Percentiles rank a stretch among this genome's conserved stretches.
Conservation (phyloP, 2,888 invertebrate species). For the Eumerus sabulonum region DNA sequence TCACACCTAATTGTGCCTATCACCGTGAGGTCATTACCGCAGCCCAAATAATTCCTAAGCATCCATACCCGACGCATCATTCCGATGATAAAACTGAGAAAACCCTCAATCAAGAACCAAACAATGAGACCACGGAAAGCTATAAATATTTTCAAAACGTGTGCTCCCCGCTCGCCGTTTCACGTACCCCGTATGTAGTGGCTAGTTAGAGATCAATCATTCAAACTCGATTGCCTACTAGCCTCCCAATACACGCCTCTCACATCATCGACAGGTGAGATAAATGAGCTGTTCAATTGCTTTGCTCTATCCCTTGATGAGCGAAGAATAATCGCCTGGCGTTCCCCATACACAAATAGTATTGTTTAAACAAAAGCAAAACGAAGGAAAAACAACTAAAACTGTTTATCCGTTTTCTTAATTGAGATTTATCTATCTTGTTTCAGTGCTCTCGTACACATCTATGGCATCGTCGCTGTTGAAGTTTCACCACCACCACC, state of each 20-base stretch:
- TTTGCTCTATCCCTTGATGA: slow-evolving; percentile 49
- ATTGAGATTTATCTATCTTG: slow-evolving; percentile 57
- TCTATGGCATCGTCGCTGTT: slow-evolving; percentile 59
- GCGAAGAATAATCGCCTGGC: slow-evolving; percentile 54
- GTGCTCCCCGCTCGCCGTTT: too few relatives aligned
- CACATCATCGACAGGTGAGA: slow-evolving; percentile 50
- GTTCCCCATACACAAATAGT: slow-evolving; percentile 14
- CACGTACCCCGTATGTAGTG: slow-evolving; percentile 28
- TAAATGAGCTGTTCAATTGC: slow-evolving; percentile 55
- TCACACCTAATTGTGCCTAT: too few relatives aligned
- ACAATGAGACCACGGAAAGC: too few relatives aligned
- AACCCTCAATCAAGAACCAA: too few relatives aligned
- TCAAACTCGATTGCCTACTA: too few relatives aligned
- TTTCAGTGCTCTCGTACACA: slow-evolving; percentile 58
- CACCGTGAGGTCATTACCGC: too few relatives aligned
- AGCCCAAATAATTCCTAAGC: too few relatives aligned
- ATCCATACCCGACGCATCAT: too few relatives aligned
- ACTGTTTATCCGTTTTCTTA: slow-evolving; percentile 59
- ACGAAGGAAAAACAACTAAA: slow-evolving; percentile 45
- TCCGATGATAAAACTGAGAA: too few relatives aligned
- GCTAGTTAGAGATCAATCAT: slow-evolving; percentile 36
- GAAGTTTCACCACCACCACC: slow-evolving; percentile 60
- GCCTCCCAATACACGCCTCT: too few relatives aligned
- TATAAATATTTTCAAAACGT: slow-evolving; percentile 45
- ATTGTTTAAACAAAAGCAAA: slow-evolving; percentile 54